phyloP scores from a whole-genome alignment of 2,113 vertebrate species.

The Alexandromys fortis region DNA sequence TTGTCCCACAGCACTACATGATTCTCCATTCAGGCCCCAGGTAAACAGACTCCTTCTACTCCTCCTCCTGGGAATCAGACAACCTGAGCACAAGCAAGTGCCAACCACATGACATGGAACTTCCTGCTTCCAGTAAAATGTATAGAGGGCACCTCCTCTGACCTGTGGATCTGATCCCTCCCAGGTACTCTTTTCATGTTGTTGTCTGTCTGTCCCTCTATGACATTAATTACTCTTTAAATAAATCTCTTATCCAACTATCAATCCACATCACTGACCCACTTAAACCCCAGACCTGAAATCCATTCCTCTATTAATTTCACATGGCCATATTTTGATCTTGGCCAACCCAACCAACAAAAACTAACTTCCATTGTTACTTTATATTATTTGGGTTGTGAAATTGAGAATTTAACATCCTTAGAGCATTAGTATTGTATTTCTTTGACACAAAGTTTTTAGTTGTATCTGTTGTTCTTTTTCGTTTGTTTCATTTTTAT shows the following conservation, averaged over 20 bases:
- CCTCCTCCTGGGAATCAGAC: neutral
- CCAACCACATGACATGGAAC: neutral
- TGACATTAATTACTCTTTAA: neutral
- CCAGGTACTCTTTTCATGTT: neutral
- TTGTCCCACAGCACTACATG: too few species aligned
- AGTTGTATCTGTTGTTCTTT: neutral
- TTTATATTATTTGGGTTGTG: neutral
- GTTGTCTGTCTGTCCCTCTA: neutral
- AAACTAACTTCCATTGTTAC: constrained; percentile 30
- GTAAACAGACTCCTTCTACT: neutral
- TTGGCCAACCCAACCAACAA: neutral
- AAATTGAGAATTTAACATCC: neutral
- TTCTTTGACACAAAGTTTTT: neutral
- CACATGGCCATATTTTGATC: constrained; percentile 29
- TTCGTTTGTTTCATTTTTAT: neutral
- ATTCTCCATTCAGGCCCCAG: neutral
- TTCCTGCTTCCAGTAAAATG: neutral
- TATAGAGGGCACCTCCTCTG: neutral
- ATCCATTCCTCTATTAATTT: neutral
- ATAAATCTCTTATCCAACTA: neutral
- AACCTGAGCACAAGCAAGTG: neutral
- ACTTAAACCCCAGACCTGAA: neutral
- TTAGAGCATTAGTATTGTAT: neutral
- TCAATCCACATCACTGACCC: neutral
- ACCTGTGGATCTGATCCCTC: neutral